Evolutionary conservation across 2,113 vertebrate genomes (phyloP).

Genomic region (Zosterops hypoxanthus): DNA sequence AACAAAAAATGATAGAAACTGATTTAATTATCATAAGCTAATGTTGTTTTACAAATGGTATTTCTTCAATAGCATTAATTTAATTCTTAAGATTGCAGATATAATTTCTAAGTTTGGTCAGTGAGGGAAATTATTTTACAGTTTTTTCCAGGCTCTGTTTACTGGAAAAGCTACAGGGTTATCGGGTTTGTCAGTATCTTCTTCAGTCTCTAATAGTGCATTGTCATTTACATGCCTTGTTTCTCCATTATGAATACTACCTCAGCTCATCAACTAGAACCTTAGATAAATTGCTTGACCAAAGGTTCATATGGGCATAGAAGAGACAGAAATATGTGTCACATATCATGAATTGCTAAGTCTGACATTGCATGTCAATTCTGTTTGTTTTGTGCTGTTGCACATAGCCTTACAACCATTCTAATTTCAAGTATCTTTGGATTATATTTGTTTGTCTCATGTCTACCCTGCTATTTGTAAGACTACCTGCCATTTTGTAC

Average conservation of each 20-base stretch:
- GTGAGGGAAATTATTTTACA: neutral
- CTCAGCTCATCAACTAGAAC: neutral
- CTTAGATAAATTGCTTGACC: neutral
- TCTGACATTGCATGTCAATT: neutral
- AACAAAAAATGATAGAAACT: neutral
- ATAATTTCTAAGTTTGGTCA: neutral
- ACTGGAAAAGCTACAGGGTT: neutral
- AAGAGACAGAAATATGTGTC: neutral
- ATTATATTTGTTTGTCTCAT: neutral
- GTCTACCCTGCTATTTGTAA: neutral
- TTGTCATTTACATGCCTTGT: neutral
- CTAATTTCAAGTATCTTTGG: neutral
- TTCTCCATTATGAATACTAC: neutral
- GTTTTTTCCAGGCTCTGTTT: neutral
- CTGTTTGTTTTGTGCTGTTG: neutral
- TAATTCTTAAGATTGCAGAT: neutral
- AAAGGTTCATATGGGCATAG: neutral
- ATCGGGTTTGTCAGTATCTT: neutral
- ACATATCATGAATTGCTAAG: neutral
- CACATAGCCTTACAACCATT: neutral
- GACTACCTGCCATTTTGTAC: conserved; percentile 16
- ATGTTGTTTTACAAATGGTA: neutral
- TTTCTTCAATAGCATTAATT: neutral
- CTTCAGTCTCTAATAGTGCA: neutral
- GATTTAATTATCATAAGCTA: neutral